Evolutionary conservation across 2,888 invertebrate species (phyloP), one percentile per base, ranked within the genome.

Genomic region (Archaeoteleia sp.): DNA sequence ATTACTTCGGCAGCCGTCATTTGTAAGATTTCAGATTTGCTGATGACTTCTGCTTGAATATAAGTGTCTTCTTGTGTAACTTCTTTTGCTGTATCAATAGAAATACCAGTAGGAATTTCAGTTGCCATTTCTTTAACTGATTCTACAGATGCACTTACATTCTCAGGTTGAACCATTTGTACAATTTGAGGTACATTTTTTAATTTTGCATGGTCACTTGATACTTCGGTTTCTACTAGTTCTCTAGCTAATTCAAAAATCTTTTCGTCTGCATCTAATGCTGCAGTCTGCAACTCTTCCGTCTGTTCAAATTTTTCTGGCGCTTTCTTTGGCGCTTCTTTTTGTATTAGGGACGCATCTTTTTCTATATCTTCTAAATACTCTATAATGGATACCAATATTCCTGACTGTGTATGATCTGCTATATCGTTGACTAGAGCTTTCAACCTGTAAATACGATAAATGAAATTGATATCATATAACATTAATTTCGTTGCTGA

Each of bases 391-490:
- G 75, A 61, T 3, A 70, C 46, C n/a, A 78, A 62, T 0, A 46
- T 29, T 4, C 73, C 72, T 2, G 67, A 53, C 8, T 55, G 72
- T 1, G 55, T 35, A 7, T 55, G 72, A 13, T 76, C 55, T 0
- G 68, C 58, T 12, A 82, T 70, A n/a, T 68, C 63, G 10, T 67
- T 51, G n/a, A 79, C 48, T 1, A 79, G 43, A 1, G 32, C 32
- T 61, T 76, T 78, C 29, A 83, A 61, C 15, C 70, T 70, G n/a
- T n/a, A n/a, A n/a, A n/a, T n/a, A n/a, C 14, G 29, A 10, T 40
- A 12, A n/a, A 12, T 39, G n/a, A n/a, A n/a, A n/a, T n/a, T n/a
- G n/a, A n/a, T n/a, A n/a, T n/a, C n/a, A n/a, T n/a, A n/a, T n/a
- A n/a, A n/a, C n/a, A n/a, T n/a, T n/a, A n/a, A n/a, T n/a, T n/a